Evolutionary conservation across 2,888 invertebrate genomes (phyloP).

Genomic region (Chaitophorus viminalis): DNA sequence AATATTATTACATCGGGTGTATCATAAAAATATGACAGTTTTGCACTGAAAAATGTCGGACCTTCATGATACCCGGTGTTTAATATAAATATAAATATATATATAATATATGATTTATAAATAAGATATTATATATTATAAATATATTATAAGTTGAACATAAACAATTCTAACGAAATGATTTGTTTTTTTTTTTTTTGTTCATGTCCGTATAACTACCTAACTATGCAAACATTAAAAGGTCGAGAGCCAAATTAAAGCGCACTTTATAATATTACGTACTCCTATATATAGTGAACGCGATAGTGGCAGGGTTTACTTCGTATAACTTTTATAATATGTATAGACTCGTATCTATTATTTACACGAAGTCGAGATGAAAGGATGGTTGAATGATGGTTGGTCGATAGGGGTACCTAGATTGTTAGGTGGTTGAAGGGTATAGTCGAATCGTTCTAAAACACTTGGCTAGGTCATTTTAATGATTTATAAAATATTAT

Average conservation of each 20-base stretch:
- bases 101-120: constrained; percentile 25
- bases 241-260: neutral
- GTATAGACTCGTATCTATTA: too few relatives aligned
- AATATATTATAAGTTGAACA: neutral
- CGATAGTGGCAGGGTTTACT: too few relatives aligned
- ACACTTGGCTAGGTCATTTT: neutral
- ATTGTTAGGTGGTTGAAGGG: too few relatives aligned
- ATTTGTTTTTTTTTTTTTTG: constrained; percentile 15
- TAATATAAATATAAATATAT: neutral
- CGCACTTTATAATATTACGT: too few relatives aligned
- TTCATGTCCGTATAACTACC: neutral
- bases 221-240: neutral
- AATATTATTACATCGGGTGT: neutral
- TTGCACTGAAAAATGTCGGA: neutral
- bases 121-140: neutral
- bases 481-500: constrained; percentile 37
- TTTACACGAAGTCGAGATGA: neutral
- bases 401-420: neutral
- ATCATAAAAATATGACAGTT: neutral
- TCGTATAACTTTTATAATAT: too few relatives aligned
- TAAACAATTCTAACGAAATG: constrained; percentile 26
- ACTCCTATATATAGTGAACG: too few relatives aligned
- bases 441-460: neutral
- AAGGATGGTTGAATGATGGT: neutral
- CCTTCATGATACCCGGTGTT: neutral